Base-by-base conservation (phyloP, 2,797 vertebrate genomes). In the Anolis apletophallus region DNA sequence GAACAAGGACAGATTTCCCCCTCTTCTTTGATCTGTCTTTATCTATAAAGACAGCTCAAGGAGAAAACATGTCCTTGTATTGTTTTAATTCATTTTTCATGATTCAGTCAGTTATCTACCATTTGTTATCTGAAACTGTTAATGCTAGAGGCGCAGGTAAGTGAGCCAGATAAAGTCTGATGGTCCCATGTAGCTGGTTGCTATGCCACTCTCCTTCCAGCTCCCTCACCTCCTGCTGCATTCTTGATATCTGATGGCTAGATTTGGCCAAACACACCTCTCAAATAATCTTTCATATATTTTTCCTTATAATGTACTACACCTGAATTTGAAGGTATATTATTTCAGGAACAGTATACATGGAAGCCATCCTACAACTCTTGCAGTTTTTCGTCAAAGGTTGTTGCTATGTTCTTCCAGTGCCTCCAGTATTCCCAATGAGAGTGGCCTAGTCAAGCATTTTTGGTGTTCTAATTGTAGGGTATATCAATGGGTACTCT, bases 221-320 rank as follows among this genome's bases (percentile, higher is more conserved):
- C 32, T 85, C 73, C 76, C 23, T 12, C 83, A 88, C 77, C 36
- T 69, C 7, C 85, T 91, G n/a, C 76, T 91, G 59, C 29, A 80
- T 90, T 84, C 84, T 90, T 88, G 75, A 72, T 78, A 64, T 76
- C 2, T 80, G 34, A 73, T 89, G 23, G 10, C 46, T 91, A 82
- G 52, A 94, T 11, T 34, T 29, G 90, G 80, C 69, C 57, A 90
- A 83, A 88, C 1, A 78, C 40, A 54, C 1, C 0, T 23, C 55
- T 83, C 67, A 32, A 83, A 91, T 80, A 11, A 34, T 34, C 85
- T 90, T 4, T 26, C 78, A 78, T 84, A 81, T 4, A 26, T 10
- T 68, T 90, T 80, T 84, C 81, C 69, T 80, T 82, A 34, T 64
- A 61, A 34, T 23, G 59, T 34, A 21, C 50, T 75, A 61, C 87